Evolutionary conservation across 2,113 vertebrate genomes (phyloP), one percentile per base, ranked within the genome.

Genomic region (Phaethon lepturus): DNA sequence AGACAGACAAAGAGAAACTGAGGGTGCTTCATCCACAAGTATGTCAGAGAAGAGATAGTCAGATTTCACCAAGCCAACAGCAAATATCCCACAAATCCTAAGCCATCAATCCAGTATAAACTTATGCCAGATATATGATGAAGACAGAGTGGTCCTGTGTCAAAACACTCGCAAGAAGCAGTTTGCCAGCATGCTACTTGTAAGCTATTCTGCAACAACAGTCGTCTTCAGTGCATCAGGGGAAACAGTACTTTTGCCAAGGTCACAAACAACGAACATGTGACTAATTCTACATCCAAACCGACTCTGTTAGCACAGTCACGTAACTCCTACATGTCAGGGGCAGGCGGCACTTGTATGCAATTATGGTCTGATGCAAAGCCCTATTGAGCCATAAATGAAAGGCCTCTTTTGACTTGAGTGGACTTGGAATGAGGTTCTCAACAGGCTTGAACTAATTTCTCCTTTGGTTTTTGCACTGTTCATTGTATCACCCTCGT

Each of bases 401-500:
- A 90, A 90, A 85, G 80, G n/a, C 2, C 68, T 33, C 56, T 44
- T 52, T 53, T 64, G 53, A 19, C 29, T 50, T 38, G 5, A 25
- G 25, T 17, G 35, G 23, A 4, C 35, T 50, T 56, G 40, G 50
- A 52, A 58, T 2, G 66, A 62, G 53, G 62, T 64, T 62, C 77
- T 74, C 44, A 52, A 3, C 19, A 67, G 22, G 29, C 24, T 49
- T 62, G 45, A 53, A 40, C 19, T 12, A 29, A 20, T 29, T 68
- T 17, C 73, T 50, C 10, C 13, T 60, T n/a, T 15, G 23, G 0
- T 29, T 94, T 69, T 69, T 45, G 69, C 17, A 9, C 62, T 47
- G 6, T 31, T 63, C 2, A 0, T 13, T 42, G 24, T 11, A 3
- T 14, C 72, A 45, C 20, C 47, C 6, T 9, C 2, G 0, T 13